Evolutionary conservation across 2,113 vertebrate species (phyloP), one percentile per base, ranked within the genome.

Genomic region (Odontophorus gujanensis): DNA sequence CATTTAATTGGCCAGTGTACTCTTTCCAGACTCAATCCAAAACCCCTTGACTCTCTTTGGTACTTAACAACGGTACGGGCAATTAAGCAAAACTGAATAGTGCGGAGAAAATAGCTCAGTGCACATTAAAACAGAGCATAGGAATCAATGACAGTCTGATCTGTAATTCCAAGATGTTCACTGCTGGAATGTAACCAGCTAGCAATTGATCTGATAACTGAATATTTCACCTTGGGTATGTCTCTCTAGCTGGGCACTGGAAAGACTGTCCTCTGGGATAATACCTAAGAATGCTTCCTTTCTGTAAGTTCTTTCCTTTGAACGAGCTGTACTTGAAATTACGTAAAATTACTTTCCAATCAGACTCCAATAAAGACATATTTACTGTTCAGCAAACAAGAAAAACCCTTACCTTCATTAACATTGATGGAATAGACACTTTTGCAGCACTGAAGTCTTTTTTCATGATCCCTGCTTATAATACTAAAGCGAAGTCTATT

Each of bases 21-120:
- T 58, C 24, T 85, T 87, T 68, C 71, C 55, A 84, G 22, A 85
- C 83, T 48, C 45, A 81, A 50, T 32, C 28, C 42, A 76, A 75
- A 91, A 36, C 17, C 12, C 55, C 48, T 76, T 86, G 71, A 86
- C 72, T 93, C 61, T 84, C 9, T 53, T n/a, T 69, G 75, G 67
- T 67, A 88, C 57, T 95, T 95, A 87, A 53, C 57, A 92, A 42
- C 48, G 78, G 59, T 48, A 59, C 3, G 25, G 84, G 63, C 59
- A 78, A 89, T 92, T 76, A 89, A 91, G 53, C 45, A 92, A 89
- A 93, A 78, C 25, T 26, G 57, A 74, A 80, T 5, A 72, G 43
- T 45, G 67, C 36, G 67, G 47, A 82, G 14, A 53, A 77, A 79
- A 76, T 14, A 65, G 25, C 34, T 69, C 79, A 34, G 45, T 58